Evolutionary conservation across 2,888 invertebrate genomes (phyloP), one percentile per base, ranked within the genome.

Genomic region (Junonia oenone): DNA sequence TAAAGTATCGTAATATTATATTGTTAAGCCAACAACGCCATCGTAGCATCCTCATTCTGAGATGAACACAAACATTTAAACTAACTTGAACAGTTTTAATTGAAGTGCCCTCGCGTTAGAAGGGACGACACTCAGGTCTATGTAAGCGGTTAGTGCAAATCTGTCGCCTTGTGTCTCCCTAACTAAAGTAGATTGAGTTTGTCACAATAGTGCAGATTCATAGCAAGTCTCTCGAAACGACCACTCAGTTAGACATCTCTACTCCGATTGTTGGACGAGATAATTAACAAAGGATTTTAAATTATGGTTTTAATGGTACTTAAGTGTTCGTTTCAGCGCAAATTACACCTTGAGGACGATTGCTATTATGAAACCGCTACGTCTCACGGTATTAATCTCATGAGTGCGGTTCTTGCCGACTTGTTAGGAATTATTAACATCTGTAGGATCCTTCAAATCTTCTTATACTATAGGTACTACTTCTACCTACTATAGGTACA

Each of bases 11-110:
- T n/a, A n/a, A n/a, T n/a, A 22, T 22, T 22, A 22, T 22, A 22
- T 22, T 22, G 22, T 22, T 22, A 22, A 22, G 22, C 22, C 3
- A 13, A 29, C 13, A 45, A 31, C 14, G 22, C 8, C 19, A 29
- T 51, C 27, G 22, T 45, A 31, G n/a, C 19, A 29, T 51, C 27
- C 31, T 45, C 47, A 51, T 51, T 43, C 54, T 56, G 57, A 58
- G 56, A 76, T 75, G 75, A 73, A 69, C 78, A 81, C 75, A 79
- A 81, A 83, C 80, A 84, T 83, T 83, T 81, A 79, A 83, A 81
- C 81, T 78, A 84, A 85, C 81, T 85, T 81, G 69, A 77, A 76
- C 78, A 76, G 81, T 85, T 84, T 84, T 83, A 87, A 87, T 84
- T 84, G 79, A 80, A 85, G 79, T 71, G 72, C 76, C 78, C 60